A percentile compares a stretch with the other conserved stretches of the same genome.
Conservation (phyloP, 1,140 invertebrate species). For the Caenorhabditis briggsae region DNA sequence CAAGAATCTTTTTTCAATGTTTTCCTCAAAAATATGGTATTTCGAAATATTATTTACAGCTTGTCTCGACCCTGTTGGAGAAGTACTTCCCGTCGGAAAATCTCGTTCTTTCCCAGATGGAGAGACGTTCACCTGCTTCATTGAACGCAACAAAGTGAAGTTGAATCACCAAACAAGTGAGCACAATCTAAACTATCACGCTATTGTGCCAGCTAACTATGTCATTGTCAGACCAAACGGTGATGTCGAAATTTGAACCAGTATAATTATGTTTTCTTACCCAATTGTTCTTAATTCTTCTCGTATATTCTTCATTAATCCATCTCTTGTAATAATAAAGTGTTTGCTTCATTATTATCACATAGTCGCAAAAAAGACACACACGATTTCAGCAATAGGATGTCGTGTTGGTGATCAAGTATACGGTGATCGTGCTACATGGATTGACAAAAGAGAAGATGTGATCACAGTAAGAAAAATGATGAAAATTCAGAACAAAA, state of each 20-base stretch:
- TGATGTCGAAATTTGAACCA: constrained; percentile 27
- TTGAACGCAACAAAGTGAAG: constrained; percentile 41
- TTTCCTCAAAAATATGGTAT: no score
- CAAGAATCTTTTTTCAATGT: not conserved
- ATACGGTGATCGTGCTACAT: constrained; percentile 13
- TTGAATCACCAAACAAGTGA: constrained; percentile 42
- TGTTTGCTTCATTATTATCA: not conserved
- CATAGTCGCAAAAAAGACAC: not conserved
- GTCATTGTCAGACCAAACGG: constrained; percentile 30
- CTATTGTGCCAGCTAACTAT: constrained; percentile 40
- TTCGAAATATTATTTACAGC: not conserved
- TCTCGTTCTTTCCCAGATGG: constrained; percentile 46
- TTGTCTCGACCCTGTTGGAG: constrained; percentile 46
- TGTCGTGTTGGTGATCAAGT: constrained; percentile 31
- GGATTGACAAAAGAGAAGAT: constrained; percentile 35
- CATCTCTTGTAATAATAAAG: not conserved
- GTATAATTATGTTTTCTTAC: not conserved
- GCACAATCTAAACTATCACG: constrained; percentile 13
- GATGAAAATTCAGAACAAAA: no score
- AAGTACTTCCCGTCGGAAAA: constrained; percentile 35
- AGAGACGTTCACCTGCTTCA: constrained; percentile 44
- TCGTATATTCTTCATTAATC: not conserved
- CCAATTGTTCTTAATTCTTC: constrained; percentile 3
- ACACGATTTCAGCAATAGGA: not conserved
- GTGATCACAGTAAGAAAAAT: not conserved